Base-by-base conservation (phyloP, 2,888 invertebrate genomes). In the Ophion ellenae region DNA sequence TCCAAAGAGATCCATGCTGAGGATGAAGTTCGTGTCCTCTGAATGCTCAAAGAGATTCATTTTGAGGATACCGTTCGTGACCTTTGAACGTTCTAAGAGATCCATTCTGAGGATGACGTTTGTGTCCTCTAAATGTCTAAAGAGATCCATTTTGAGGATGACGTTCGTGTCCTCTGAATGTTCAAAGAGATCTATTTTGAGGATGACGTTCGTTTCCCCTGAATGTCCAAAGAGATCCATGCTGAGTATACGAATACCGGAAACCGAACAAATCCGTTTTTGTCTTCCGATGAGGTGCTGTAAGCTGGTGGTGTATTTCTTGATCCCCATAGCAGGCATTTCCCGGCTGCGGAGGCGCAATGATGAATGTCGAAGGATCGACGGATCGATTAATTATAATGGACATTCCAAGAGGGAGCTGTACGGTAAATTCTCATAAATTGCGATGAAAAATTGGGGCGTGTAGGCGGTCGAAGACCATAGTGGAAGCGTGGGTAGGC, bases 371-470 rank as follows among this genome's bases (percentile, higher is more conserved):
- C 63, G 71, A 67, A 53, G 24, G 2, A 79, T 53, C 32, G 32
- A 70, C 71, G 32, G 17, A 66, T 81, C 74, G 61, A 75, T 67
- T 71, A 74, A 53, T 63, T 59, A 53, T 20, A 75, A 61, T 11
- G 47, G 36, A 61, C 32, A 73, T 36, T 53, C n/a, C 45, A 10
- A 61, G 47, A 63, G 53, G 17, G 53, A 24, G n/a, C 59, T 59
- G n/a, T n/a, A 17, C 24, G 57, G 28, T 61, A 45, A n/a, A 67
- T 45, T 47, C 66, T 66, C 76, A 57, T 83, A 69, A 78, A 69
- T 79, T 59, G 80, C 20, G 80, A 80, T 70, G 79, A 75, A 74
- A 83, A 74, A 74, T 73, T 83, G 78, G 36, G 53, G 40, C 47
- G 66, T 66, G 40, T n/a, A 47, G 17, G 14, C 36, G 47, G 17